Conservation (phyloP, 1,140 invertebrate genomes). For the Wiebesia pumilae region DNA sequence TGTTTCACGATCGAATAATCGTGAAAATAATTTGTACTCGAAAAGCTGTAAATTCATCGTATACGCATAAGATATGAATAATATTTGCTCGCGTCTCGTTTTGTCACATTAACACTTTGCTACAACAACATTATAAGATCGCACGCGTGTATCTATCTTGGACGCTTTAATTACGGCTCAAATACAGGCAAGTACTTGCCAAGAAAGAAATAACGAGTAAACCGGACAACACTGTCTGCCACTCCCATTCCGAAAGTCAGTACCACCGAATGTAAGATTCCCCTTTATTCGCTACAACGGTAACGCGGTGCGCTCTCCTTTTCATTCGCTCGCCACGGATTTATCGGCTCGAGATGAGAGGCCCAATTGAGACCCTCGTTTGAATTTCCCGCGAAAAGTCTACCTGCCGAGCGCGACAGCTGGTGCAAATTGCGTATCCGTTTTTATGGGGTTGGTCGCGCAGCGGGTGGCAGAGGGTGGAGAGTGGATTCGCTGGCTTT, state of each 20-base stretch:
- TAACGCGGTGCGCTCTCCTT: not conserved
- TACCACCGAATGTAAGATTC: not conserved
- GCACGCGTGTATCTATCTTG: too few species aligned
- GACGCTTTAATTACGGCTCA: too few species aligned
- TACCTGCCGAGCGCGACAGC: not conserved
- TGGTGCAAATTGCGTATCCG: conserved; percentile 46
- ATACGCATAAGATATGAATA: too few species aligned
- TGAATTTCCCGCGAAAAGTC: conserved; percentile 40
- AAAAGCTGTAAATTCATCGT: too few species aligned
- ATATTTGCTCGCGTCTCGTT: too few species aligned
- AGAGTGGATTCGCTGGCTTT: not conserved
- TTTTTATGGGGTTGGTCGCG: conserved; percentile 42
- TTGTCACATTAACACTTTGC: too few species aligned
- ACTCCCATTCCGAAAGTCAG: not conserved
- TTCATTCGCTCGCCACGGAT: not conserved
- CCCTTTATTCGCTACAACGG: not conserved
- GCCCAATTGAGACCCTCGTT: not conserved
- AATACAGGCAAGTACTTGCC: too few species aligned
- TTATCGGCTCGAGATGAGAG: not conserved
- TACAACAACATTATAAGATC: too few species aligned
- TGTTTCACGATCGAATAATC: not conserved
- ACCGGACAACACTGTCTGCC: not conserved
- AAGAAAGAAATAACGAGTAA: not conserved
- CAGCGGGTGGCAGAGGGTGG: not conserved
- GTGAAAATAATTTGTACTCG: too few species aligned